Evolutionary conservation across 2,888 invertebrate species (phyloP), one percentile per base, ranked within the genome.

Genomic region (Cantharis flavilabris): DNA sequence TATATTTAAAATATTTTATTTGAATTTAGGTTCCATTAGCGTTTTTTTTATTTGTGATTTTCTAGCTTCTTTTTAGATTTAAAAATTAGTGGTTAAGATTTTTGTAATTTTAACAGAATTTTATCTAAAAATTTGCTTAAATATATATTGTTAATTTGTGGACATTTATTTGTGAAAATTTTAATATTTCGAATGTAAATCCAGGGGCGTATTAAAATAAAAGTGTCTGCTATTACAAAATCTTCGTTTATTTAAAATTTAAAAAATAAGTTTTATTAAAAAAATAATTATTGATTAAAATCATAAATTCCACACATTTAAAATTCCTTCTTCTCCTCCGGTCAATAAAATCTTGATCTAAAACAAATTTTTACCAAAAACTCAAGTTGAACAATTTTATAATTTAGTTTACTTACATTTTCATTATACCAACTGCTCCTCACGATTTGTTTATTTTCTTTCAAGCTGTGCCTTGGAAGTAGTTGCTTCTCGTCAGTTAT

Each of bases 291-390:
- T 33, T 78, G 63, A 79, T 78, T 74, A 67, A 67, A 67, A 67
- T 67, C 26, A n/a, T 67, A 13, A 67, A 67, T 82, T 82, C 95
- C 95, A 95, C 64, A 93, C 87, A 83, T 91, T 91, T 11, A 95
- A 83, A 64, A 92, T 87, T 13, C 94, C 94, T n/a, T 90, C 87
- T 88, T 96, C 95, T 3, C 95, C 95, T 18, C 92, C 92, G 10
- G 94, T 95, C 78, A 95, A 85, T 69, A 95, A 86, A 18, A 91
- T 79, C 80, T 93, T 91, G 26, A 89, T 89, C 92, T 94, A 86
- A 13, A 88, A 87, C 83, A 81, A 70, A 81, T 76, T 16, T 16
- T 16, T 16, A 16, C 1, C 1, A n/a, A n/a, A n/a, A n/a, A n/a
- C n/a, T n/a, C n/a, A 16, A 16, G 16, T 16, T 16, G 16, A 16